Evolutionary conservation across 2,113 vertebrate species (phyloP).

Genomic region (Dipodomys stephensi): DNA sequence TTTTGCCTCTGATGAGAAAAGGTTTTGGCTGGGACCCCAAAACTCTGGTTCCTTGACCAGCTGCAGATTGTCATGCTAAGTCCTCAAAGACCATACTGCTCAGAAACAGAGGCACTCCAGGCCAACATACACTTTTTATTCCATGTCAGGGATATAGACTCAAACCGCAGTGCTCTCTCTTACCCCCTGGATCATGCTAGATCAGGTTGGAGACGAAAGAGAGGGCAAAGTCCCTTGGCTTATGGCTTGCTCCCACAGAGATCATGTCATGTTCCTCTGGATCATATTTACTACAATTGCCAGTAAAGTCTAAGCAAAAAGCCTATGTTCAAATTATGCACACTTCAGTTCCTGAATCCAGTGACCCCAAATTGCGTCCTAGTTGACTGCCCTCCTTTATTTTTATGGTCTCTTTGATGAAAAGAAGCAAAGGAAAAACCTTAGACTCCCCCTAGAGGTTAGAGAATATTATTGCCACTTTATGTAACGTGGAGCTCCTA

Average conservation of each 20-base stretch:
- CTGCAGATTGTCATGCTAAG: slow-evolving; percentile 6
- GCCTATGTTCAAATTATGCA: not conserved
- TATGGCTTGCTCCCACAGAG: not conserved
- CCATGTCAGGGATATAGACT: not conserved
- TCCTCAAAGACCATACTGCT: slow-evolving; percentile 58
- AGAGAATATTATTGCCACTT: not conserved
- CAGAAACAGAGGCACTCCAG: slow-evolving; percentile 22
- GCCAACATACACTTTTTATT: slow-evolving; percentile 39
- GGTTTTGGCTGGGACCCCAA: slow-evolving; percentile 9
- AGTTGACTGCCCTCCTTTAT: not conserved
- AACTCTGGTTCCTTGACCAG: slow-evolving; percentile 33
- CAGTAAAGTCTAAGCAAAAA: not conserved
- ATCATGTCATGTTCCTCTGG: not conserved
- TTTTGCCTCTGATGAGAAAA: slow-evolving; percentile 53
- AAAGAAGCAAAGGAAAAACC: not conserved
- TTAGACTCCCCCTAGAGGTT: not conserved
- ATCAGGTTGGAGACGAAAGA: not conserved
- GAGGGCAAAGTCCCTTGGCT: not conserved
- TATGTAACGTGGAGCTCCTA: not conserved
- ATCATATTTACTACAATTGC: not conserved
- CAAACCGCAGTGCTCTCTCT: not conserved
- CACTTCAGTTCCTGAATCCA: not conserved
- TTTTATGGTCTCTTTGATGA: not conserved
- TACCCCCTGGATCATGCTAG: not conserved
- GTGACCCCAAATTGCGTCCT: not conserved